These are phyloP conservation scores for Babyrousa celebensis DNA, from an alignment of 2,797 vertebrate genomes.

Conservation along the genomic window DNA sequence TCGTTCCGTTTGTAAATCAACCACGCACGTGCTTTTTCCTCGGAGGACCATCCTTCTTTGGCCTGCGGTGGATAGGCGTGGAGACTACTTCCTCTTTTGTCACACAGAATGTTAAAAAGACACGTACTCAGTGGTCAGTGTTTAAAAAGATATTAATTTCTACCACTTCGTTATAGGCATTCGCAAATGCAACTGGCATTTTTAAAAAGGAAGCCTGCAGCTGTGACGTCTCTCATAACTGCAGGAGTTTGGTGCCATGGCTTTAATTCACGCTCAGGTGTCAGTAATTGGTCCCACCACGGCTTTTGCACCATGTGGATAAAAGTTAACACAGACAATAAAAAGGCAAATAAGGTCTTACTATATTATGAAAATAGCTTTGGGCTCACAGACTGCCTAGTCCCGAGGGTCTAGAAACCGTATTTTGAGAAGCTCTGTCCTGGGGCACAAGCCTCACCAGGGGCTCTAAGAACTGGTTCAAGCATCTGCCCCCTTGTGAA, in stretches of 20 bases:
- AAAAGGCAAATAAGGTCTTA: background rate
- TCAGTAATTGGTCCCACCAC: background rate
- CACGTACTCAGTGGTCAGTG: background rate
- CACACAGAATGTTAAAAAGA: slow-evolving; percentile 52
- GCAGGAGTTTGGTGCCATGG: background rate
- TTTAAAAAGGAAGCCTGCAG: background rate
- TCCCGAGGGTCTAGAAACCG: background rate
- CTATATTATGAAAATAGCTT: slow-evolving; percentile 41
- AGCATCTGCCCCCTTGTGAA: background rate
- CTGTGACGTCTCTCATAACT: background rate
- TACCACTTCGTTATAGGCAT: background rate
- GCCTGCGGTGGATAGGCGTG: background rate
- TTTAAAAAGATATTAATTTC: slow-evolving; percentile 59
- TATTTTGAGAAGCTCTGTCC: background rate
- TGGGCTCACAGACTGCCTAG: background rate
- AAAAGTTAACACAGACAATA: background rate
- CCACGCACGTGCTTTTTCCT: background rate
- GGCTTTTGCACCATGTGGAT: background rate
- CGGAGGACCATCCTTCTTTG: background rate
- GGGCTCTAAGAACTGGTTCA: background rate
- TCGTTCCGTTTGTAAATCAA: background rate
- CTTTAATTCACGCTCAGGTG: background rate
- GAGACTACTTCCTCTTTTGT: background rate
- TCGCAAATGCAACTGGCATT: background rate
- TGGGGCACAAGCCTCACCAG: background rate